phyloP scores from a whole-genome alignment of 2,113 vertebrate species.

The Piaya cayana region DNA sequence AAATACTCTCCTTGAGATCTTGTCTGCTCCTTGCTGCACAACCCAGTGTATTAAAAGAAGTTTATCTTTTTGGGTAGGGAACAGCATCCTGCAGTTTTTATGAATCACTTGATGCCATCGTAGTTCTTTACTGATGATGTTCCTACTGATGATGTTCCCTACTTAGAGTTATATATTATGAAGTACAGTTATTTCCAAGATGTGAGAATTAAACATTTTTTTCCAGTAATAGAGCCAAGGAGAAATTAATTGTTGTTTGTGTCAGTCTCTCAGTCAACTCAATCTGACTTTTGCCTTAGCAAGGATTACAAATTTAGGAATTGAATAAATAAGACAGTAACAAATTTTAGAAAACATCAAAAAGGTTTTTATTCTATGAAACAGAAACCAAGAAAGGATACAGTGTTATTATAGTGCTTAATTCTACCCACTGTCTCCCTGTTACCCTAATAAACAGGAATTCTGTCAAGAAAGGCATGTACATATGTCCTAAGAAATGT shows the following conservation, averaged over 20 bases:
- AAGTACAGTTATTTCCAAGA: background rate
- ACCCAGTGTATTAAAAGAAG: conserved; percentile 18
- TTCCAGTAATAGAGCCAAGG: background rate
- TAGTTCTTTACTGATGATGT: background rate
- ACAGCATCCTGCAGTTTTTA: background rate
- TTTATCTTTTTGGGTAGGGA: conserved; percentile 27
- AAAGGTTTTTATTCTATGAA: background rate
- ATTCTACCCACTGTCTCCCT: background rate
- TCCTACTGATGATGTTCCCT: background rate
- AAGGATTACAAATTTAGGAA: background rate
- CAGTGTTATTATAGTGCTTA: background rate
- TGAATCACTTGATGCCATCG: conserved; percentile 41
- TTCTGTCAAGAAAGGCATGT: background rate
- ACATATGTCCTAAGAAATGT: background rate
- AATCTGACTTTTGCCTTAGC: background rate
- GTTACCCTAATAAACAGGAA: background rate
- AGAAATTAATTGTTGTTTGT: background rate
- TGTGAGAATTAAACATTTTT: background rate
- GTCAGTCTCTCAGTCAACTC: background rate
- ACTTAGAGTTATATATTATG: background rate
- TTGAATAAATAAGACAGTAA: background rate
- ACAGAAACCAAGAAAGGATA: background rate
- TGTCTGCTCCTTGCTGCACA: conserved; percentile 41
- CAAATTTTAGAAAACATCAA: background rate
- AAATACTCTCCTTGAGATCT: conserved; percentile 46